Conservation (phyloP, 2,113 vertebrate genomes). For the Leptosomus discolor region DNA sequence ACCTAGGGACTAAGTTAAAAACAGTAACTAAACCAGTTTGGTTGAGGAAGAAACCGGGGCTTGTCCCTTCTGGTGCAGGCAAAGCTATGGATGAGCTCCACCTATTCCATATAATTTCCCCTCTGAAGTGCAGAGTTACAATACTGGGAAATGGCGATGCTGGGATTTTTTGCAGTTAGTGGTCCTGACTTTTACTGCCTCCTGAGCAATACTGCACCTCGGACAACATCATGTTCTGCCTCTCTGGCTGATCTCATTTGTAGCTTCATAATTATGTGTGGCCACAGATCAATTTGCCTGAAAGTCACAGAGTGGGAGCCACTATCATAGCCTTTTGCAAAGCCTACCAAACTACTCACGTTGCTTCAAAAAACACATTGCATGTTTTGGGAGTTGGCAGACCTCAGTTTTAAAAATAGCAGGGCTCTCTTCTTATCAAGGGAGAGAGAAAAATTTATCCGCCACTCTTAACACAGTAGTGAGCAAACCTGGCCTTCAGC, state of each 20-base stretch:
- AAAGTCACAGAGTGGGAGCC: not conserved
- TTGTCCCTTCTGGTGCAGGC: not conserved
- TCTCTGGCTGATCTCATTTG: not conserved
- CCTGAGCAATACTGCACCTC: not conserved
- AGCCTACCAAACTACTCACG: not conserved
- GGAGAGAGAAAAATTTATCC: not conserved
- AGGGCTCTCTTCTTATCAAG: not conserved
- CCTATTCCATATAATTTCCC: not conserved
- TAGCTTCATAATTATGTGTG: not conserved
- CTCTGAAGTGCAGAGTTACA: not conserved
- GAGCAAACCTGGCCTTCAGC: not conserved
- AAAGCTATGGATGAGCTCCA: not conserved
- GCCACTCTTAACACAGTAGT: rapidly evolving
- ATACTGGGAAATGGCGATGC: not conserved
- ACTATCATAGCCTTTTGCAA: not conserved
- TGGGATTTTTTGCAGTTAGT: not conserved
- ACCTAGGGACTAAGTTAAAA: not conserved
- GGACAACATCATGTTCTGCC: not conserved
- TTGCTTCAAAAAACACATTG: not conserved
- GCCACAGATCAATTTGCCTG: not conserved
- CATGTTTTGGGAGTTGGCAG: not conserved
- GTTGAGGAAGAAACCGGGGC: not conserved
- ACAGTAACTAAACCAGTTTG: not conserved
- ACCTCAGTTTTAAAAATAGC: not conserved
- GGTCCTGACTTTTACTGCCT: not conserved